Evolutionary conservation across 2,888 invertebrate genomes (phyloP).

Genomic region (Xestia sexstrigata): DNA sequence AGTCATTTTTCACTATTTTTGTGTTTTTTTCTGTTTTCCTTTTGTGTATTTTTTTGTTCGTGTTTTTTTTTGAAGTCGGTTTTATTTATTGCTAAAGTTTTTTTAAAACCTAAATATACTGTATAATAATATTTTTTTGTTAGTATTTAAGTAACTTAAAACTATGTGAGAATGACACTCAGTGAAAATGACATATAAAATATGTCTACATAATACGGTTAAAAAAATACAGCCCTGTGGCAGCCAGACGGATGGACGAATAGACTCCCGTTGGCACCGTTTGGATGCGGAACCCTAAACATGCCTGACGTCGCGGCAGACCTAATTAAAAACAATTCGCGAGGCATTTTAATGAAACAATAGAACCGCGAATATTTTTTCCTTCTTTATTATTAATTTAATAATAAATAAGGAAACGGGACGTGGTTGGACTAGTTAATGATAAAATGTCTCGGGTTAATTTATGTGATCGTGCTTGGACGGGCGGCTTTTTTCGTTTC

Average conservation of each 20-base stretch:
- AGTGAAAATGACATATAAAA: background rate
- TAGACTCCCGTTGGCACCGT: background rate
- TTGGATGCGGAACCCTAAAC: background rate
- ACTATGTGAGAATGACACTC: too few species aligned
- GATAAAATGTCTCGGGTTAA: constrained; percentile 24
- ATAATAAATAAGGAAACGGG: constrained; percentile 56
- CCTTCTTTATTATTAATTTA: constrained; percentile 37
- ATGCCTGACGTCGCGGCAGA: constrained; percentile 24
- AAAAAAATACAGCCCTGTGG: background rate
- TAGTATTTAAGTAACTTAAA: too few species aligned
- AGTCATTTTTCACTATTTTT: too few species aligned
- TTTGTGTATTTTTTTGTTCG: too few species aligned
- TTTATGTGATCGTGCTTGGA: constrained; percentile 15
- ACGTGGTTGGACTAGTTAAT: constrained; percentile 49
- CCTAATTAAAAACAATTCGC: constrained; percentile 63
- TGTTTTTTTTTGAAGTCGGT: too few species aligned
- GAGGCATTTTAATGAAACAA: constrained; percentile 63
- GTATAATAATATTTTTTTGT: too few species aligned
- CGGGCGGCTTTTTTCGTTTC: background rate
- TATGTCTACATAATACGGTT: background rate
- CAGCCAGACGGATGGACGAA: background rate
- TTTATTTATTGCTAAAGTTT: too few species aligned
- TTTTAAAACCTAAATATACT: too few species aligned
- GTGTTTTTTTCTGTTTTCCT: too few species aligned
- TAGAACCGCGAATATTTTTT: constrained; percentile 59